Conservation (phyloP, 2,797 vertebrate genomes). For the Percopsis omiscomaycus region DNA sequence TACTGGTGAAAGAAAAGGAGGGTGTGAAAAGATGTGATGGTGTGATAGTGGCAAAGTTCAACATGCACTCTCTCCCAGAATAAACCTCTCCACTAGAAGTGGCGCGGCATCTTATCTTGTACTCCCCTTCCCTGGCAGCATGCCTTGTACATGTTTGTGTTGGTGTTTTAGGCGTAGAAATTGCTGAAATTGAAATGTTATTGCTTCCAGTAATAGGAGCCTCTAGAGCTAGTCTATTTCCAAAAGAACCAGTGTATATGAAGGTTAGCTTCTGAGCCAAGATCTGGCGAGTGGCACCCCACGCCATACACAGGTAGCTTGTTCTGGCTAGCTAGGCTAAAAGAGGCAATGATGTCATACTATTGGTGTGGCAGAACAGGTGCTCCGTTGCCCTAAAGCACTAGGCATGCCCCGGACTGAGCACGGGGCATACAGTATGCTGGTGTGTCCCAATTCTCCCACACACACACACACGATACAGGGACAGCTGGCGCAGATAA, state of each 20-base stretch:
- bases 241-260: constrained; percentile 36
- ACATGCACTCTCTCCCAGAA: constrained; percentile 64
- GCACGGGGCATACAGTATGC: no score
- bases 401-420: constrained; percentile 27
- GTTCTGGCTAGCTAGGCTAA: constrained; percentile 44
- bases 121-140: constrained; percentile 9
- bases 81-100: constrained; percentile 53
- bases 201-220: constrained; percentile 45
- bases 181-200: constrained; percentile 14
- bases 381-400: constrained; percentile 53
- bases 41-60: constrained; percentile 45
- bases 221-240: constrained; percentile 25
- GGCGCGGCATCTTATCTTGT: constrained; percentile 30
- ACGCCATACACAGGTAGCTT: constrained; percentile 6
- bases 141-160: constrained; percentile 12
- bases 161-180: constrained; percentile 26
- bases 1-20: constrained; percentile 10
- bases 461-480: constrained; percentile 13
- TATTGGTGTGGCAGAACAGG: constrained; percentile 62
- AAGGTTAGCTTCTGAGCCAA: constrained; percentile 51
- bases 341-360: constrained; percentile 60
- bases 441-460: background rate
- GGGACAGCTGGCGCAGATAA: constrained; percentile 32
- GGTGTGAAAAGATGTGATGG: constrained; percentile 24
- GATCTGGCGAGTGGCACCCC: constrained; percentile 31